phyloP scores from a whole-genome alignment of 2,888 invertebrate species.

The Baccha elongata region DNA sequence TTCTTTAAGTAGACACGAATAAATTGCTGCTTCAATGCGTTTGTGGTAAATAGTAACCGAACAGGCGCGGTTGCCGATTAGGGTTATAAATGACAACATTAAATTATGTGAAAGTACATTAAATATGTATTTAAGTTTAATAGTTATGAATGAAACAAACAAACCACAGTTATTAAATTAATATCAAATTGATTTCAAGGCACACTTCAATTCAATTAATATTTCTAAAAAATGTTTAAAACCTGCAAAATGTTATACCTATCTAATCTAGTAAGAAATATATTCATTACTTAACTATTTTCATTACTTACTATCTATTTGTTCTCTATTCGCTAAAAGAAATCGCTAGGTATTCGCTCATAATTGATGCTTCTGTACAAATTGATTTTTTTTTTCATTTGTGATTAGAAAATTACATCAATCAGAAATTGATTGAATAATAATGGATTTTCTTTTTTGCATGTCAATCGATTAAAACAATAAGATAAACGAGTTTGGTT shows the following conservation, averaged over 20 bases:
- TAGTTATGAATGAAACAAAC: background rate
- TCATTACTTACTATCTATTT: too few species aligned
- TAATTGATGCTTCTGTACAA: background rate
- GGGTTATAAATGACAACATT: too few species aligned
- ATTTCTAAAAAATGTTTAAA: conserved; percentile 1
- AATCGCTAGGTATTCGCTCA: background rate
- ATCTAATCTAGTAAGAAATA: too few species aligned
- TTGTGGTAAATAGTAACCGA: background rate
- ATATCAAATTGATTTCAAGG: conserved; percentile 1
- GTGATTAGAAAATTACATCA: background rate
- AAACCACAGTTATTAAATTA: background rate
- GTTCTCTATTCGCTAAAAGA: too few species aligned
- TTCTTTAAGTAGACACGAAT: conserved; percentile 1
- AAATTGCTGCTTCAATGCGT: background rate
- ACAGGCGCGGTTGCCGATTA: too few species aligned
- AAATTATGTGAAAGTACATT: conserved; percentile 25
- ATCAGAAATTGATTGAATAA: conserved; percentile 17
- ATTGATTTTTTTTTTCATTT: too few species aligned
- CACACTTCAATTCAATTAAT: conserved; percentile 11
- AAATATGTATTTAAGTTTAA: background rate
- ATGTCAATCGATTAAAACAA: background rate
- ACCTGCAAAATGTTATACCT: too few species aligned
- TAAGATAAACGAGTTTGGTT: background rate
- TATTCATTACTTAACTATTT: too few species aligned
- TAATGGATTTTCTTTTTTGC: conserved; percentile 11